Evolutionary conservation across 2,797 vertebrate species (phyloP), one percentile per base, ranked within the genome.

Genomic region (Esox lucius): DNA sequence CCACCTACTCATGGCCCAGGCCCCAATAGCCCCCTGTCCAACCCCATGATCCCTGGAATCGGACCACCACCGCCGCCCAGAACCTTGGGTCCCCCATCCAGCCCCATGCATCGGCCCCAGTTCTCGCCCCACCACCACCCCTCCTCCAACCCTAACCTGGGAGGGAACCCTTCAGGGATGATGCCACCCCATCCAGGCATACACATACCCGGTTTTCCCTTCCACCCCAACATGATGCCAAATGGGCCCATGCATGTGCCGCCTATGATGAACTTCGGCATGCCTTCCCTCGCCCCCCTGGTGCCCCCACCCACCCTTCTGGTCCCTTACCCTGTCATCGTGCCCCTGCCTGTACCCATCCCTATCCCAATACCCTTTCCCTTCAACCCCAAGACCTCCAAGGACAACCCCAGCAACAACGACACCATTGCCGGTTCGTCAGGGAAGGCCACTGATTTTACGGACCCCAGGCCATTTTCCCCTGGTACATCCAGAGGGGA

Each of bases 261-360:
- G 73, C 97, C 95, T 82, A 94, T 98, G 95, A 96, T 99, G 95
- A 99, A 99, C 88, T 97, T 98, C 74, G 96, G 97, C 81, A 94
- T 99, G 94, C 97, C 98, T n/a, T 99, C 98, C 64, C 94, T 99
- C 66, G 95, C 98, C 66, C 97, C 98, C 0, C 86, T 99, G 85
- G 97, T 99, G 87, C 98, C 98, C 78, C 98, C 98, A 31, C 97
- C 98, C 0, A 99, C 97, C 82, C 94, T 99, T 75, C 90, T 99
- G 87, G 97, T 99, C 91, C 98, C 98, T 79, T 99, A 99, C 85
- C 98, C 98, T 0, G 96, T 99, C 72, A 99, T 99, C 75, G 98
- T 99, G 74, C 98, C 98, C 48, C 92, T 99, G 79, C 98, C 98
- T 0, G 97, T 99, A 70, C 98, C 98, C 68, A 97, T 99, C 81